Percentiles rank a stretch among this genome's conserved stretches.
Evolutionary conservation across 2,113 vertebrate genomes (phyloP).

Genomic region (Orthochromis malagaraziensis): DNA sequence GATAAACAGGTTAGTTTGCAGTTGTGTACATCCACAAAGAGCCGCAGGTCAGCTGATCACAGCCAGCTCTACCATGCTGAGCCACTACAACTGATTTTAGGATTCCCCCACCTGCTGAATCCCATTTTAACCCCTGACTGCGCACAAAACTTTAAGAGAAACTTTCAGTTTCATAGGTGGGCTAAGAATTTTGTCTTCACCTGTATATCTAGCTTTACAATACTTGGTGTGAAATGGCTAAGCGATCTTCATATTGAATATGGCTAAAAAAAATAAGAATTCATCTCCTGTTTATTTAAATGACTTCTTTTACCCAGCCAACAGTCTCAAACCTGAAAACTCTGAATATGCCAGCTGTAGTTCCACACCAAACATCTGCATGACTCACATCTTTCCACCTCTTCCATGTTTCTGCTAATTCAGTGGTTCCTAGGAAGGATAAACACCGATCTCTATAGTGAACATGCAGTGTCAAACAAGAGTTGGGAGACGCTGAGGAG

Average conservation of each 20-base stretch:
- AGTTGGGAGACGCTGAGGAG: not conserved
- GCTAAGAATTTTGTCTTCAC: not conserved
- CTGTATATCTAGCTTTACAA: not conserved
- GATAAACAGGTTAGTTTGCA: not conserved
- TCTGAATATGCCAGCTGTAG: not conserved
- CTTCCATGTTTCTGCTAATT: not conserved
- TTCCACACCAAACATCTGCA: not conserved
- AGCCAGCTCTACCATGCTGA: not conserved
- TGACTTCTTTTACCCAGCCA: not conserved
- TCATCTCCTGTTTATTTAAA: not conserved
- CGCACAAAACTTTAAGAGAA: not conserved
- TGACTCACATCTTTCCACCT: not conserved
- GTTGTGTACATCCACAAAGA: not conserved
- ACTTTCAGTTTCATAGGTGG: not conserved
- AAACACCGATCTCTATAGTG: not conserved
- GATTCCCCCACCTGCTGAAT: not conserved
- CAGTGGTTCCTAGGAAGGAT: not conserved
- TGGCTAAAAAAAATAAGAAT: not conserved
- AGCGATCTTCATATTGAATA: not conserved
- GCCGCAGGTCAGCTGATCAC: not conserved
- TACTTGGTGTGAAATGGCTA: not conserved
- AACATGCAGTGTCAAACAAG: not conserved
- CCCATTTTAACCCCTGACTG: not conserved
- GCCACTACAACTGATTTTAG: not conserved
- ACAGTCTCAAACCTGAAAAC: not conserved